phyloP scores from a whole-genome alignment of 2,888 invertebrate genomes.

The Azorinus chamasolen region DNA sequence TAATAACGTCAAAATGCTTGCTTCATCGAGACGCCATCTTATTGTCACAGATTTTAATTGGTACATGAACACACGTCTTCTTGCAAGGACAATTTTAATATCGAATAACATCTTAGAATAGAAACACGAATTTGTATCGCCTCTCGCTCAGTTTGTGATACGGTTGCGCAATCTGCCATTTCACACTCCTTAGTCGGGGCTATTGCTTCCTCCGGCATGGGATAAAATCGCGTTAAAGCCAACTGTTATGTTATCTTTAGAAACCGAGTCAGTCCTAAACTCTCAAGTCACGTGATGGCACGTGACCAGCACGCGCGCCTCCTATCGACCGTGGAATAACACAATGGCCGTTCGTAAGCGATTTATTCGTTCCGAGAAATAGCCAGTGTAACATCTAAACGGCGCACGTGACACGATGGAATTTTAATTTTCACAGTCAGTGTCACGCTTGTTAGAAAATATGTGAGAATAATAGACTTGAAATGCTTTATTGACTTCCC shows the following conservation, averaged over 20 bases:
- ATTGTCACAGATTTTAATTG: no score
- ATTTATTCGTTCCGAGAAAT: constrained; percentile 32
- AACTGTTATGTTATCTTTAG: constrained; percentile 61
- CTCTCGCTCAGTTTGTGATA: neutral
- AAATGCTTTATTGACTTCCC: constrained; percentile 21
- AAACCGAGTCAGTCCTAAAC: constrained; percentile 45
- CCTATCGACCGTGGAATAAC: constrained; percentile 36
- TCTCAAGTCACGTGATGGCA: constrained; percentile 38
- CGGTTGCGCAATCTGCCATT: constrained; percentile 31
- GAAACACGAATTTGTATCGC: neutral
- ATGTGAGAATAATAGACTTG: constrained; percentile 56
- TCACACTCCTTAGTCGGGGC: constrained; percentile 18
- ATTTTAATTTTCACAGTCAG: constrained; percentile 28
- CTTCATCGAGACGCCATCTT: no score
- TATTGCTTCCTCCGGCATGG: constrained; percentile 15
- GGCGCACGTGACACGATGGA: constrained; percentile 34
- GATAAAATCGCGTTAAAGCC: constrained; percentile 55
- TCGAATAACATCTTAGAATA: no score
- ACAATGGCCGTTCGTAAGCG: constrained; percentile 30
- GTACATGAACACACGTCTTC: no score
- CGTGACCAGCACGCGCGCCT: constrained; percentile 36
- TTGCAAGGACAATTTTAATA: no score
- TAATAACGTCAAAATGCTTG: no score
- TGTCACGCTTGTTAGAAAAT: constrained; percentile 20
- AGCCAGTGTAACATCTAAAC: constrained; percentile 37